Percentiles rank a stretch among this genome's conserved stretches.
These are phyloP conservation scores for Philonicus albiceps DNA, from an alignment of 2,888 invertebrate genomes.

Conservation along the genomic window DNA sequence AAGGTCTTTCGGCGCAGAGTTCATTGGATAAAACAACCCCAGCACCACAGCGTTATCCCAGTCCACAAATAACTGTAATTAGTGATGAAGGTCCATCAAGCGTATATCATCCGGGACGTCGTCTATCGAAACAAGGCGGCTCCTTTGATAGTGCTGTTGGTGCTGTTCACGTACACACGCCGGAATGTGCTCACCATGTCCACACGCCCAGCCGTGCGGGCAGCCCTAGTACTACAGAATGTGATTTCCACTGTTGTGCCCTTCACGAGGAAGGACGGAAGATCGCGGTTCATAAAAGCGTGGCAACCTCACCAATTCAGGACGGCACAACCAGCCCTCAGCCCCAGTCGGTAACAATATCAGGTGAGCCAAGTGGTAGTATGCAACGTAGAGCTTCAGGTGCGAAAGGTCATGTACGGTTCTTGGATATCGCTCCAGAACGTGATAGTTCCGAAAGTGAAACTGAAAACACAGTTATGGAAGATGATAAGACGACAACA, in stretches of 20 bases:
- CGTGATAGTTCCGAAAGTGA: constrained; percentile 92
- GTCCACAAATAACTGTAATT: constrained; percentile 92
- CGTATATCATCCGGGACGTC: constrained; percentile 62
- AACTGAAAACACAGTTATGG: constrained; percentile 91
- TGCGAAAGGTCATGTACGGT: constrained; percentile 82
- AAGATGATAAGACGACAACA: constrained; percentile 87
- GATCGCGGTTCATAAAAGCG: constrained; percentile 91
- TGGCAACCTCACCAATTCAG: constrained; percentile 92
- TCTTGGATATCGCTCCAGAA: constrained; percentile 79
- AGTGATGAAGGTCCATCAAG: constrained; percentile 85
- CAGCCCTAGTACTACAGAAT: constrained; percentile 75
- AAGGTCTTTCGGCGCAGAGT: constrained; percentile 66
- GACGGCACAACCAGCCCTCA: constrained; percentile 76
- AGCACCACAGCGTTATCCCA: constrained; percentile 66
- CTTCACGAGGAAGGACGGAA: constrained; percentile 91
- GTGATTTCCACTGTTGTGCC: constrained; percentile 96
- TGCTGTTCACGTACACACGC: constrained; percentile 82
- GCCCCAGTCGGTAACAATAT: constrained; percentile 65
- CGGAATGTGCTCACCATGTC: constrained; percentile 77
- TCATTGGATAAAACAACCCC: constrained; percentile 72
- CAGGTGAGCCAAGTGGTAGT: constrained; percentile 63
- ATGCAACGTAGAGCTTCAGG: constrained; percentile 64
- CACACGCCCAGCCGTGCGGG: constrained; percentile 76
- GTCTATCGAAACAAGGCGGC: constrained; percentile 70
- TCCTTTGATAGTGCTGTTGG: constrained; percentile 73